These are phyloP conservation scores for Schizopygopsis pylzovi DNA, from an alignment of 2,797 vertebrate species.

Conservation along the genomic window DNA sequence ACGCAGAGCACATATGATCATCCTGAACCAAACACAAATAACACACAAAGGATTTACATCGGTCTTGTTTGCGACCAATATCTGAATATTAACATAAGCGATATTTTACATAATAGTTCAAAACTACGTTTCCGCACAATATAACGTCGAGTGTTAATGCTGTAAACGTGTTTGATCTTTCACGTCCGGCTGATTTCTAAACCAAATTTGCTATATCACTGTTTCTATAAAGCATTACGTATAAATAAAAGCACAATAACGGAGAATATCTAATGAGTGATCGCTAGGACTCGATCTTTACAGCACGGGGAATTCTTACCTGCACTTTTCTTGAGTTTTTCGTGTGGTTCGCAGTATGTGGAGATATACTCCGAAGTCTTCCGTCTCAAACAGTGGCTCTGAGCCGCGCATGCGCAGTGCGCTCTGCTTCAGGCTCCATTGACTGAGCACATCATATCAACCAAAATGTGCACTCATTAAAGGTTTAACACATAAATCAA, in stretches of 20 bases:
- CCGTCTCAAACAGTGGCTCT: slow-evolving; percentile 27
- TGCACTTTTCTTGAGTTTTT: slow-evolving; percentile 43
- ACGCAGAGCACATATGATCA: slow-evolving; percentile 45
- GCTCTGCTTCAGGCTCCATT: not conserved
- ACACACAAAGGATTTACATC: slow-evolving; percentile 33
- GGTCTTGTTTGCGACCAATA: slow-evolving; percentile 43
- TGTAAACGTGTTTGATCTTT: slow-evolving; percentile 8
- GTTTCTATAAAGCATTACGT: not conserved
- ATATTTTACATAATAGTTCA: not conserved
- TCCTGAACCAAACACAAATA: slow-evolving; percentile 50
- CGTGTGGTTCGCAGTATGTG: slow-evolving; percentile 12
- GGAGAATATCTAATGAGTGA: not conserved
- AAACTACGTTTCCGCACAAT: not conserved
- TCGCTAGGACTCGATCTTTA: not conserved
- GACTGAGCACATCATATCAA: not conserved
- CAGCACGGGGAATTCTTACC: not conserved
- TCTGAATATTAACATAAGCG: not conserved
- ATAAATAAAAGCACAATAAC: not conserved
- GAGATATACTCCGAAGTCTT: slow-evolving; percentile 42
- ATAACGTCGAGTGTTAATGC: slow-evolving; percentile 34
- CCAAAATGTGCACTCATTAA: not conserved
- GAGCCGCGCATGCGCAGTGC: slow-evolving; percentile 42
- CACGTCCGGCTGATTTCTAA: slow-evolving; percentile 31
- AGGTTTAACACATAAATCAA: not conserved
- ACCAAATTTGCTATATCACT: slow-evolving; percentile 43